phyloP scores from a whole-genome alignment of 2,888 invertebrate species.

The Eudemis profundana region DNA sequence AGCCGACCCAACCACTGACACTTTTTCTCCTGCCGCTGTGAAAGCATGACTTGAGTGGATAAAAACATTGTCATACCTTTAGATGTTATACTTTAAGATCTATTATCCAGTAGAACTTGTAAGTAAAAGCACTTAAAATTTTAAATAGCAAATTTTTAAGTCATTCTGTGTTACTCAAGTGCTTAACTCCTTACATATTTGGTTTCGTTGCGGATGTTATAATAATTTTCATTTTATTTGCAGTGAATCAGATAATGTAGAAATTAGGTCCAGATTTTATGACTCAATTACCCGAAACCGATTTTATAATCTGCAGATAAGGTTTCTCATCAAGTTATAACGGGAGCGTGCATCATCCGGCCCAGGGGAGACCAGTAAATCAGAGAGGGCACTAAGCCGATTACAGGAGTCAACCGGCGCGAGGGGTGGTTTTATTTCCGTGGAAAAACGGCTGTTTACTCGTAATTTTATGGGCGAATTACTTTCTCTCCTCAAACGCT shows the following conservation, averaged over 20 bases:
- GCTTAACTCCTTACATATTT: constrained; percentile 5
- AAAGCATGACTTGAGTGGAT: constrained; percentile 55
- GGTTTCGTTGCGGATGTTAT: constrained; percentile 3
- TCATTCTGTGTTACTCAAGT: not conserved
- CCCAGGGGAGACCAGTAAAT: constrained; percentile 65
- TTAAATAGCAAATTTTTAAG: too few species aligned
- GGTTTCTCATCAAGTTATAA: constrained; percentile 81
- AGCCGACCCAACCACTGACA: constrained; percentile 66
- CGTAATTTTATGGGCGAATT: constrained; percentile 82
- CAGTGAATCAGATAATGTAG: constrained; percentile 44
- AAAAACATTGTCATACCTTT: too few species aligned
- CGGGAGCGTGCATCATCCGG: constrained; percentile 72
- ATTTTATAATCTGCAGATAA: constrained; percentile 83
- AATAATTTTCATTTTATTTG: constrained; percentile 20
- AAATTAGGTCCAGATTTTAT: constrained; percentile 61
- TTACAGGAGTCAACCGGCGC: constrained; percentile 80
- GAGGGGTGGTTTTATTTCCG: constrained; percentile 76
- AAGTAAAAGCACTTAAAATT: too few species aligned
- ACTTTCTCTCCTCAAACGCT: constrained; percentile 80
- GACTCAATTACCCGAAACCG: constrained; percentile 82
- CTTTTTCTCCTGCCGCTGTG: constrained; percentile 64
- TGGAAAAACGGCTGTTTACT: constrained; percentile 83
- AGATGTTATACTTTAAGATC: too few species aligned
- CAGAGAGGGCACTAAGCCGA: constrained; percentile 79
- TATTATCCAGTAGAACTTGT: too few species aligned